Conservation (phyloP, 2,797 vertebrate species). For the Discoglossus pictus region DNA sequence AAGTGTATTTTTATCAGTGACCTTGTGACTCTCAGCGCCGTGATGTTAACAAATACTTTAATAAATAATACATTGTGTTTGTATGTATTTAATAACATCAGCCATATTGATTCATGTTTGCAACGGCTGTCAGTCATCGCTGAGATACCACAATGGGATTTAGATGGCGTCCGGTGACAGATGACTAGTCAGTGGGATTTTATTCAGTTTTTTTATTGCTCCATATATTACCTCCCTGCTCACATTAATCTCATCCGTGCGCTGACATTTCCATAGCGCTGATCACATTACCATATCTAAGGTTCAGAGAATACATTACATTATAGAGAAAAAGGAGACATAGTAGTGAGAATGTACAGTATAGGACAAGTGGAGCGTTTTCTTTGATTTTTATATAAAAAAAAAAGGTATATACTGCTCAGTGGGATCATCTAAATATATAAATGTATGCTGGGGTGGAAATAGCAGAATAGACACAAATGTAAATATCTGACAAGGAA, state of each 20-base stretch:
- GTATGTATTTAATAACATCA: conserved; percentile 23
- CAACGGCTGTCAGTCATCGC: conserved; percentile 14
- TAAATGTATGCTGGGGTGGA: too few species aligned
- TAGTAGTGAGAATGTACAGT: too few species aligned
- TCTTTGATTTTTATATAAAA: too few species aligned
- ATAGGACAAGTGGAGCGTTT: too few species aligned
- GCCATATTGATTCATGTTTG: not conserved
- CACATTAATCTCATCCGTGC: conserved; percentile 48
- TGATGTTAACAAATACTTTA: not conserved
- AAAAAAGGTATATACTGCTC: too few species aligned
- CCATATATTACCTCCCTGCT: conserved; percentile 55
- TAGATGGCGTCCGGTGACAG: conserved; percentile 34
- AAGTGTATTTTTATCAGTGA: conserved; percentile 12
- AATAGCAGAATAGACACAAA: too few species aligned
- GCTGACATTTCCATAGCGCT: conserved; percentile 49
- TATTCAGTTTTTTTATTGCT: conserved; percentile 58
- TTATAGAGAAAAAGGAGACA: conserved; percentile 15
- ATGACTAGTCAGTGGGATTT: conserved; percentile 51
- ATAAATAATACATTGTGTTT: conserved; percentile 35
- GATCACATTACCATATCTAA: conserved; percentile 58
- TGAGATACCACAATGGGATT: not conserved
- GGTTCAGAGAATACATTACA: conserved; percentile 63
- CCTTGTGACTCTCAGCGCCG: not conserved
- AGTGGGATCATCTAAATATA: too few species aligned
- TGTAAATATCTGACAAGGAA: too few species aligned